Evolutionary conservation across 2,888 invertebrate species (phyloP).

Genomic region (Amblyjoppa proteus): DNA sequence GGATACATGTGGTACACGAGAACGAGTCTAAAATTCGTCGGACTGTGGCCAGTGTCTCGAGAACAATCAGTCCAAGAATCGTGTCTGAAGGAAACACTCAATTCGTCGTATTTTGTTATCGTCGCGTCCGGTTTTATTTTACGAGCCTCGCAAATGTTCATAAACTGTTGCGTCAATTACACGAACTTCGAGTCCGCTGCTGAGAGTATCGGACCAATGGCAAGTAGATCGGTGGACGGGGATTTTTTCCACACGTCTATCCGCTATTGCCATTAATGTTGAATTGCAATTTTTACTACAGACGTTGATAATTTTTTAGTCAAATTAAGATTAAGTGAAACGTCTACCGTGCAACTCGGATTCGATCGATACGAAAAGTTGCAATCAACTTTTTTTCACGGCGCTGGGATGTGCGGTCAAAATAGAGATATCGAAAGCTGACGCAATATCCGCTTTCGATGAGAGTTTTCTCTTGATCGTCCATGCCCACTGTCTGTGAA

Average conservation of each 20-base stretch:
- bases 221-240: constrained; percentile 5
- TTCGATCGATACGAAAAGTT: too few species aligned
- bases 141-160: constrained; percentile 62
- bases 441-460: too few species aligned
- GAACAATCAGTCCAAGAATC: not conserved
- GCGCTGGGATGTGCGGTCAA: too few species aligned
- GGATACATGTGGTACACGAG: constrained; percentile 65
- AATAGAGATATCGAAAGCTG: too few species aligned
- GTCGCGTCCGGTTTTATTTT: constrained; percentile 46
- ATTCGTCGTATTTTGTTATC: constrained; percentile 54
- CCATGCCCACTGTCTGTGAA: too few species aligned
- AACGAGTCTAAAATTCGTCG: constrained; percentile 53
- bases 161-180: constrained; percentile 61
- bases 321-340: too few species aligned
- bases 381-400: too few species aligned
- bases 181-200: constrained; percentile 67
- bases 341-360: too few species aligned
- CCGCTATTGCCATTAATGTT: not conserved
- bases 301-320: not conserved
- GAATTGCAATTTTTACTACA: not conserved
- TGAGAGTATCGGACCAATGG: constrained; percentile 70
- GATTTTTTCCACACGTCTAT: not conserved
- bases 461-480: too few species aligned
- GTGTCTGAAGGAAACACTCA: constrained; percentile 19
- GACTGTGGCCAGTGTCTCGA: constrained; percentile 61